Percentiles rank a stretch among this genome's conserved stretches.
These are phyloP conservation scores for Actias luna DNA, from an alignment of 2,888 invertebrate genomes.

Conservation along the genomic window DNA sequence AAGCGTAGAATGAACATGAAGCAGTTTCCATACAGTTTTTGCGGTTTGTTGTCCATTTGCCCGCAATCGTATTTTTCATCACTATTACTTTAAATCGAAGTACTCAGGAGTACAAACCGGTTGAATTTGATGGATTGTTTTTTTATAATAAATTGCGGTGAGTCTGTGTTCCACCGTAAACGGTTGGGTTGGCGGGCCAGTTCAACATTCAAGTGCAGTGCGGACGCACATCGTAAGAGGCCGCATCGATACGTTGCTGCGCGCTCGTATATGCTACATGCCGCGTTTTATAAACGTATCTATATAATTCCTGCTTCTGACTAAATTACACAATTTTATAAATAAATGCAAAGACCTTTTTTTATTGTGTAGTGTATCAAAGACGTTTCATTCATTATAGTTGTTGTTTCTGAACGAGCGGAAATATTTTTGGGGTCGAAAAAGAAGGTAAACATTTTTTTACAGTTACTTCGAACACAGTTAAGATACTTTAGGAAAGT, in stretches of 20 bases:
- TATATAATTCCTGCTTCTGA: constrained; percentile 36
- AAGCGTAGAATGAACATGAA: constrained; percentile 55
- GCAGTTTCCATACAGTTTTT: constrained; percentile 60
- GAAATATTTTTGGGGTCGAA: constrained; percentile 50
- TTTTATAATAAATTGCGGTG: constrained; percentile 23
- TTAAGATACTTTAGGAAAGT: constrained; percentile 32
- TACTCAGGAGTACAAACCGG: constrained; percentile 48
- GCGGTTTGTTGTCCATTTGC: constrained; percentile 63
- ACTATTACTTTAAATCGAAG: constrained; percentile 46
- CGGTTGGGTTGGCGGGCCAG: constrained; percentile 60
- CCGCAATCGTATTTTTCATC: constrained; percentile 54
- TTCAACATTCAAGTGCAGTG: constrained; percentile 76
- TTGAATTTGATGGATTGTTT: constrained; percentile 39
- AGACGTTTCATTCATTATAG: constrained; percentile 41
- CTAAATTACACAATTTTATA: constrained; percentile 31
- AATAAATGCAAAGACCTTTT: constrained; percentile 33
- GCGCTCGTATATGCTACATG: constrained; percentile 43
- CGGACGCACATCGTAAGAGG: constrained; percentile 65
- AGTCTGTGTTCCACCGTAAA: constrained; percentile 31
- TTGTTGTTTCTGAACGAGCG: constrained; percentile 36
- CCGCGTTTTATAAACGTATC: constrained; percentile 50
- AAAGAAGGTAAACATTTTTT: constrained; percentile 58
- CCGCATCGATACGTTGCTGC: constrained; percentile 57
- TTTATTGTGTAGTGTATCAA: constrained; percentile 56
- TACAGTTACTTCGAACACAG: constrained; percentile 47